Evolutionary conservation across 2,888 invertebrate species (phyloP).

Genomic region (Diogma glabrata): DNA sequence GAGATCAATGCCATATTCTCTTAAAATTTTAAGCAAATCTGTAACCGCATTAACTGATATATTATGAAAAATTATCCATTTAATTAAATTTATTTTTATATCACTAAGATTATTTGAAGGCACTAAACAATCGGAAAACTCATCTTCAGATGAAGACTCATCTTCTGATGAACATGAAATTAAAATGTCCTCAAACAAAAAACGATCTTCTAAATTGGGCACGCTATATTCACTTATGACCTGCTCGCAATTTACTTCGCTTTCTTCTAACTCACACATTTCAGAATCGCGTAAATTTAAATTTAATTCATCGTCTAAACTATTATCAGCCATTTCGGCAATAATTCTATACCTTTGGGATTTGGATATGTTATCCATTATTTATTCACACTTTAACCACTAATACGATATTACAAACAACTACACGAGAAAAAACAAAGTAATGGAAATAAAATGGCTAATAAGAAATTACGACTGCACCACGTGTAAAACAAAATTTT

Average conservation of each 20-base stretch:
- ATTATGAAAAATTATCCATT: background rate
- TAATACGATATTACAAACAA: no score
- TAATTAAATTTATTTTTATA: background rate
- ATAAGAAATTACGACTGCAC: no score
- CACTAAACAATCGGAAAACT: background rate
- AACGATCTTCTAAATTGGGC: background rate
- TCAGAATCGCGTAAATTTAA: no score
- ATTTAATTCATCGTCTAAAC: background rate
- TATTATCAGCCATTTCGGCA: background rate
- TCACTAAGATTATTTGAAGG: background rate
- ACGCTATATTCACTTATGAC: no score
- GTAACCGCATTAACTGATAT: background rate
- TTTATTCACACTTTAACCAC: no score
- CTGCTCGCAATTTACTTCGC: background rate
- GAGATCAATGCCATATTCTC: background rate
- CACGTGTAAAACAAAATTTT: no score
- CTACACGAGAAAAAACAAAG: no score
- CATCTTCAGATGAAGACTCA: background rate
- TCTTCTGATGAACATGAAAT: background rate
- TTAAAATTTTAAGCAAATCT: background rate
- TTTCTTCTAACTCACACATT: no score
- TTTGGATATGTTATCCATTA: background rate
- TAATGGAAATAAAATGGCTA: no score
- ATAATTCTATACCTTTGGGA: background rate
- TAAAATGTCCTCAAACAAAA: background rate